Conservation (phyloP, 2,888 invertebrate species). For the Eumerus sabulonum region DNA sequence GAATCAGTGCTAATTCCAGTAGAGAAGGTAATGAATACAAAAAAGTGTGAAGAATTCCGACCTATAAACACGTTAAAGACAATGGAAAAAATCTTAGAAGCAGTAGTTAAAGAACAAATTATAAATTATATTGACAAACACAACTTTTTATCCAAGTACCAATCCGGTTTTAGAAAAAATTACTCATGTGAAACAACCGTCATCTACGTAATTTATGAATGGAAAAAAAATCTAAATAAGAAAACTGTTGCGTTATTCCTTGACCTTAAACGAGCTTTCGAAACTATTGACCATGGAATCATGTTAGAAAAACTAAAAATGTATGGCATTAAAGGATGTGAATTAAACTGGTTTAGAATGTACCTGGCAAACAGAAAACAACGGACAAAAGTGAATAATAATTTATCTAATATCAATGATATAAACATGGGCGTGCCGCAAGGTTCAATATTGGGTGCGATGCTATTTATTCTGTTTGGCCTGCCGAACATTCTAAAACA, state of each 20-base stretch:
- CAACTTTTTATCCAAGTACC: background rate
- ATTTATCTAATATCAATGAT: background rate
- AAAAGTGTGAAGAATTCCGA: constrained; percentile 4
- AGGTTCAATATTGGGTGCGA: no score
- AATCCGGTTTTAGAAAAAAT: background rate
- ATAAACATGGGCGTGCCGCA: no score
- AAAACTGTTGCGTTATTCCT: background rate
- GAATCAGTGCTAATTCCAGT: constrained; percentile 2
- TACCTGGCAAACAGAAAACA: background rate
- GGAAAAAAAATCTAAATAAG: constrained; percentile 1
- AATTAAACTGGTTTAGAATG: background rate
- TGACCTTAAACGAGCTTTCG: background rate
- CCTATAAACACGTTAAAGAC: constrained; percentile 1
- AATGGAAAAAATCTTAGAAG: constrained; percentile 2
- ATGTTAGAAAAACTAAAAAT: background rate
- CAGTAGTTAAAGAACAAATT: constrained; percentile 2
- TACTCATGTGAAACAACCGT: constrained; percentile 1
- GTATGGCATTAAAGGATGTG: background rate
- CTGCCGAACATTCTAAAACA: no score
- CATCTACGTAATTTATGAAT: background rate
- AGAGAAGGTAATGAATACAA: constrained; percentile 2
- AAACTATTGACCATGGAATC: background rate
- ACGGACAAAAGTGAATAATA: constrained; percentile 5
- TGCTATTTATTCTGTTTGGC: no score
- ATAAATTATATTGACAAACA: background rate